Conservation (phyloP, 2,797 vertebrate species). For the Acanthopagrus latus region DNA sequence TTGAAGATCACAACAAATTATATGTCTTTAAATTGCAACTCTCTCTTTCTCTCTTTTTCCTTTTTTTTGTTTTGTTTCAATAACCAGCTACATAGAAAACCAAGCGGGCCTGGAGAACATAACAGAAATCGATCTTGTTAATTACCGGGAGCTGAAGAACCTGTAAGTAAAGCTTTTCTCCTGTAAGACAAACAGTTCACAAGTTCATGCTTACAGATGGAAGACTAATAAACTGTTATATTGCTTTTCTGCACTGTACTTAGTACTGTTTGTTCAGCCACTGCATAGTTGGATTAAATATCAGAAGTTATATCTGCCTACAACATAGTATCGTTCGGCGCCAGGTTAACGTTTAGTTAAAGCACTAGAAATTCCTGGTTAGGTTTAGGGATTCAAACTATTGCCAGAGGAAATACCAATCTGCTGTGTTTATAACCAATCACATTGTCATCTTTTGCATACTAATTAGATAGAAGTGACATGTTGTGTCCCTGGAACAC, state of each 20-base stretch:
- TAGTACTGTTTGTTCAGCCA: neutral
- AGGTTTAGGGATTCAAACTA: no score
- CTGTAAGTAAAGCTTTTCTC: constrained; percentile 78
- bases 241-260: neutral
- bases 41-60: constrained; percentile 4
- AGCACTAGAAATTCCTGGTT: no score
- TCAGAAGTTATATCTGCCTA: no score
- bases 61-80: neutral
- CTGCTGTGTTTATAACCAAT: no score
- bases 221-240: neutral
- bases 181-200: neutral
- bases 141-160: constrained; percentile 88
- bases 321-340: no score
- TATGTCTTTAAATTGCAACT: constrained; percentile 19
- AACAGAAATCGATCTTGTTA: constrained; percentile 79
- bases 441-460: no score
- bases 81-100: constrained; percentile 86
- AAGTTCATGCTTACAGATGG: neutral
- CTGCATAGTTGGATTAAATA: neutral
- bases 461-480: no score
- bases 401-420: no score
- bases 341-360: no score
- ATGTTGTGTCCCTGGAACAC: no score
- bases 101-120: constrained; percentile 84
- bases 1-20: constrained; percentile 26